A percentile compares a stretch with the other conserved stretches of the same genome.
These are phyloP conservation scores for Ibycter americanus DNA, from an alignment of 2,797 vertebrate genomes.

Conservation along the genomic window DNA sequence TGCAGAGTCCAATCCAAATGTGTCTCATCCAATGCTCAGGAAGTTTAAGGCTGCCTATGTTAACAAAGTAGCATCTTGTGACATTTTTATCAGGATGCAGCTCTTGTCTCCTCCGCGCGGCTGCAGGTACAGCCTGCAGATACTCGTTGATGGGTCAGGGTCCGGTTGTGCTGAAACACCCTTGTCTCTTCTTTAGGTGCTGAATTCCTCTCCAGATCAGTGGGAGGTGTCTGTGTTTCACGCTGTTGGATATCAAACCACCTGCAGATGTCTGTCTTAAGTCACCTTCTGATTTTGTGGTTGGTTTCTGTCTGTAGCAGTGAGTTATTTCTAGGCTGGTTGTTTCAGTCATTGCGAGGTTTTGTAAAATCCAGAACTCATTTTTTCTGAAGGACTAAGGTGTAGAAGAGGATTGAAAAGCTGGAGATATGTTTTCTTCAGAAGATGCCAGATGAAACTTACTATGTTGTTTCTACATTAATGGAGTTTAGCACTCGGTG, in stretches of 20 bases:
- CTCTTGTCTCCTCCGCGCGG: not conserved
- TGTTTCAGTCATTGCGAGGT: not conserved
- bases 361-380: not conserved
- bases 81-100: not conserved
- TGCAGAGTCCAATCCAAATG: not conserved
- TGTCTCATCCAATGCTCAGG: not conserved
- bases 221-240: accelerated
- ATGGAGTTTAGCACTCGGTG: not conserved
- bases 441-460: not conserved
- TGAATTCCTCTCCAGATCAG: not conserved
- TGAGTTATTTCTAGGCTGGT: not conserved
- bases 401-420: not conserved
- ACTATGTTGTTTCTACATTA: not conserved
- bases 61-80: not conserved
- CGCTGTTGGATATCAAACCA: not conserved
- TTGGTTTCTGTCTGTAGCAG: not conserved
- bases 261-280: conserved; percentile 50
- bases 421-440: not conserved
- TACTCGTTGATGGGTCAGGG: accelerated
- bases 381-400: not conserved
- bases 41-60: not conserved
- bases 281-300: not conserved
- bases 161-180: not conserved
- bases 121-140: not conserved
- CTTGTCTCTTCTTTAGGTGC: not conserved